Conservation (phyloP, 2,113 vertebrate genomes). For the Chaetorhynchus papuensis region DNA sequence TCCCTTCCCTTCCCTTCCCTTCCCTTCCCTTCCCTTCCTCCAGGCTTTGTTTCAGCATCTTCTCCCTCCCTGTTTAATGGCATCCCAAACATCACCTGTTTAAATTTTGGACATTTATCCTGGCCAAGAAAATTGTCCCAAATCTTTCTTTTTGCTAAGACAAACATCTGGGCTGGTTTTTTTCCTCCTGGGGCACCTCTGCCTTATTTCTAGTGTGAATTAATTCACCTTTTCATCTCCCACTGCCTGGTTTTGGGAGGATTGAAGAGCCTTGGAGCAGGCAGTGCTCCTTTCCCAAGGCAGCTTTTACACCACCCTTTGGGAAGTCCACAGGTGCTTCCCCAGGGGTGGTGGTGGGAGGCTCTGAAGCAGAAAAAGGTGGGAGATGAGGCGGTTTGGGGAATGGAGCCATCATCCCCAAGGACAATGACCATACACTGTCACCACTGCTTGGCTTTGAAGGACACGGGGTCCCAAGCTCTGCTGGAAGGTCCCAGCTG, state of each 20-base stretch:
- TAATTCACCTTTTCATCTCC: not conserved
- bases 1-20: too few relatives aligned
- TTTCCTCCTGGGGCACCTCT: not conserved
- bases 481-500: not conserved
- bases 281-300: fast-evolving
- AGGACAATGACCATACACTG: fast-evolving
- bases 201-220: not conserved
- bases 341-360: not conserved
- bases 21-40: not conserved
- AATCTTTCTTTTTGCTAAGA: not conserved
- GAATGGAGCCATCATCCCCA: not conserved
- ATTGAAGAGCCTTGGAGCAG: not conserved
- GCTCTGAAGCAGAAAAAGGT: not conserved
- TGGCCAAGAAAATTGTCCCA: fast-evolving
- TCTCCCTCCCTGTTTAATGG: not conserved
- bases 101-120: not conserved
- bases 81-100: not conserved
- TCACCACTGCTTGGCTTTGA: fast-evolving
- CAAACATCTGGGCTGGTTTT: not conserved
- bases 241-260: fast-evolving
- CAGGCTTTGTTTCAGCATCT: too few relatives aligned
- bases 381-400: not conserved
- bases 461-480: fast-evolving
- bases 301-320: not conserved
- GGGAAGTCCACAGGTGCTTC: not conserved